Evolutionary conservation across 2,888 invertebrate species (phyloP).

Genomic region (Brenthis hecate): DNA sequence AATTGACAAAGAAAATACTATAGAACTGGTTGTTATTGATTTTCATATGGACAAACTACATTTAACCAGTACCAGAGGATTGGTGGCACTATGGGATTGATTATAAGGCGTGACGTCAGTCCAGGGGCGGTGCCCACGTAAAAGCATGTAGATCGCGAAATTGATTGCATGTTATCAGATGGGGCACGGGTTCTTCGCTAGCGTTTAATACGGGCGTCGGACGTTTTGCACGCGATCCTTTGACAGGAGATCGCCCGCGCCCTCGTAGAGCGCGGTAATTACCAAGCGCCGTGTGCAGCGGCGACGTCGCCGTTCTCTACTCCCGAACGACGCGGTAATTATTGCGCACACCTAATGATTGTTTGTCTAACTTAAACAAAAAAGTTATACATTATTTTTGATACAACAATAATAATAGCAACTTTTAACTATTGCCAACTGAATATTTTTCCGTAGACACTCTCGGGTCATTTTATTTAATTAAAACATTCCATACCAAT

Average conservation of each 20-base stretch:
- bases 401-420: neutral
- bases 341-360: conserved; percentile 43
- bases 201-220: conserved; percentile 79
- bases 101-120: conserved; percentile 77
- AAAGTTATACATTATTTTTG: neutral
- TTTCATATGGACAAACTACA: neutral
- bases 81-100: conserved; percentile 74
- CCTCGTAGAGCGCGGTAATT: conserved; percentile 71
- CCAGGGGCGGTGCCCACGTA: conserved; percentile 76
- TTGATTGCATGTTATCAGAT: conserved; percentile 82
- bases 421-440: neutral
- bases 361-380: conserved; percentile 30
- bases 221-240: conserved; percentile 75
- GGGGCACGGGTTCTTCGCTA: conserved; percentile 80
- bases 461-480: too few species aligned
- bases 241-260: conserved; percentile 78
- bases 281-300: conserved; percentile 73
- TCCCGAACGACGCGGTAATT: conserved; percentile 47
- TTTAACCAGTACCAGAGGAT: conserved; percentile 63
- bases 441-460: too few species aligned
- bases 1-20: neutral
- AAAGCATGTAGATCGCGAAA: conserved; percentile 81
- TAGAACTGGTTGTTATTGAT: neutral
- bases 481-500: too few species aligned
- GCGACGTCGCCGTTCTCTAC: conserved; percentile 70